Evolutionary conservation across 2,888 invertebrate species (phyloP), one percentile per base, ranked within the genome.

Genomic region (Anticlea derivata): DNA sequence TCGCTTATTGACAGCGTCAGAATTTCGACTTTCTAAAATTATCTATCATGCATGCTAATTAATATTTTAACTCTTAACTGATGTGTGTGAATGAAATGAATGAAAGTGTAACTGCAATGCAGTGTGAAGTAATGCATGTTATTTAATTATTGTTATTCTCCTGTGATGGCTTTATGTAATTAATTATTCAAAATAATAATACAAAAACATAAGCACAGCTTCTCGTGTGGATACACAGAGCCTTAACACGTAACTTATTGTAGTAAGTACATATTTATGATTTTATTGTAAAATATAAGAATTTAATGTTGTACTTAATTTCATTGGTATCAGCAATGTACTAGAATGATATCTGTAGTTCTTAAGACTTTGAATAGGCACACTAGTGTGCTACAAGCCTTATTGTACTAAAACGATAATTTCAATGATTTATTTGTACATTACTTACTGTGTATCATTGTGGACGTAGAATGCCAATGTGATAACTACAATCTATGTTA

Each of bases 231-330:
- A 52, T 62, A 71, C 73, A 70, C 72, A 68, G 70, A 73, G 78
- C 77, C 75, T 80, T 82, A 79, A 76, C 63, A 73, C 64, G 58
- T 86, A 86, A 86, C 74, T 85, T 84, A 85, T 82, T 83, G 60
- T 79, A 76, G 70, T 70, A 68, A 55, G 65, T 71, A 71, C 79
- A 78, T 84, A 84, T 80, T 81, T 83, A 84, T 80, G 75, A 74
- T 76, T 71, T 73, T 74, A 75, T 64, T 88, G 83, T 86, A 86
- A 83, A n/a, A n/a, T n/a, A 87, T 88, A 87, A 81, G 80, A 80
- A 73, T 71, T 63, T 81, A 82, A 79, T 77, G 75, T 79, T 84
- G 89, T 89, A 89, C 89, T 89, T 89, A 89, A 87, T 75, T 70
- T 70, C 66, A 65, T 63, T 70, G 68, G 83, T 83, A 74, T 73